These are phyloP conservation scores for Leontopithecus rosalia DNA, from an alignment of 2,797 vertebrate genomes.

Conservation along the genomic window DNA sequence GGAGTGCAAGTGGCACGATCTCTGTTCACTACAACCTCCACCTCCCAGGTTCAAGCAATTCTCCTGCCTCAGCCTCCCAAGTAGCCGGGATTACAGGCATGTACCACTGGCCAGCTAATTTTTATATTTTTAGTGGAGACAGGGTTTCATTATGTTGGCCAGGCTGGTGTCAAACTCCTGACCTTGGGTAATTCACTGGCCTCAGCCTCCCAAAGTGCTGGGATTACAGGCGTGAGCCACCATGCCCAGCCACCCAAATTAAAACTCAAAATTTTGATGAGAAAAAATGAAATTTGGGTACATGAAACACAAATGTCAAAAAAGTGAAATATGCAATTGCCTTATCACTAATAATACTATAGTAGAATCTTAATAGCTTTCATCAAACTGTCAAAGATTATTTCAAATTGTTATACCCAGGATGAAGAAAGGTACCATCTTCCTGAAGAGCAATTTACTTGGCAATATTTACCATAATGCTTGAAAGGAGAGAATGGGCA, in stretches of 20 bases:
- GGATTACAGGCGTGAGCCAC: background rate
- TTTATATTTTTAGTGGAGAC: background rate
- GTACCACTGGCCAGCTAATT: background rate
- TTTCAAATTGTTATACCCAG: background rate
- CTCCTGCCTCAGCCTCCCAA: background rate
- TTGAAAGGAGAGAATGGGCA: background rate
- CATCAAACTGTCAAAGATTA: background rate
- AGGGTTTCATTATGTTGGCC: background rate
- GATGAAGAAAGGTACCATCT: background rate
- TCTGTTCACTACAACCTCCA: background rate
- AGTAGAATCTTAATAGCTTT: background rate
- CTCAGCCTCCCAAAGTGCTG: background rate
- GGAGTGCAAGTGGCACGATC: background rate
- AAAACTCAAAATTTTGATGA: constrained; percentile 26
- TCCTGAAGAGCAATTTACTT: background rate
- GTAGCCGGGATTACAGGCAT: background rate
- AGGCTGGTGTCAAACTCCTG: background rate
- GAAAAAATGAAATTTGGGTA: background rate
- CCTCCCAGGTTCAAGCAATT: background rate
- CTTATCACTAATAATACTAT: background rate
- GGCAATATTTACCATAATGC: background rate
- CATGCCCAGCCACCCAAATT: background rate
- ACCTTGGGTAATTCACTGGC: background rate
- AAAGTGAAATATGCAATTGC: background rate
- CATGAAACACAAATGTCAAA: constrained; percentile 15